These are phyloP conservation scores for Acanthosoma haemorrhoidale DNA, from an alignment of 2,888 invertebrate species.

Conservation along the genomic window DNA sequence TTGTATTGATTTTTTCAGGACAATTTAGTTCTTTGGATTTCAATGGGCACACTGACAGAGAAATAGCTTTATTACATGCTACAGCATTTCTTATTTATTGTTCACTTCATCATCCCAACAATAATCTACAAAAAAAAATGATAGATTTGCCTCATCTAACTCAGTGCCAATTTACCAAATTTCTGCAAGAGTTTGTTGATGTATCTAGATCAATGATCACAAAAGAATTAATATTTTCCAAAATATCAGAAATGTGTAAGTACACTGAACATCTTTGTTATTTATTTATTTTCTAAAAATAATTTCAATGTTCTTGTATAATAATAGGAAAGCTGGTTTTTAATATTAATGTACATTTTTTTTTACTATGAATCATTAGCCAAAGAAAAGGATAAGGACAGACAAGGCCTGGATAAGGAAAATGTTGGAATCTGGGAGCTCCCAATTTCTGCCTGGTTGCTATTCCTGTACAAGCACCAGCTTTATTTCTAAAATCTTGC, in stretches of 20 bases:
- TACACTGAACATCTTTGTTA: too few species aligned
- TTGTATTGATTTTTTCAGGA: not conserved
- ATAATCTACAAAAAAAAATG: conserved; percentile 24
- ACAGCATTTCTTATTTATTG: conserved; percentile 27
- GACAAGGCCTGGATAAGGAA: too few species aligned
- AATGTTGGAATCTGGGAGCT: too few species aligned
- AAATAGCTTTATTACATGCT: conserved; percentile 10
- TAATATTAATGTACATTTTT: too few species aligned
- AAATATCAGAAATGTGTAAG: conserved; percentile 30
- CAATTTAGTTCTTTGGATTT: conserved; percentile 9
- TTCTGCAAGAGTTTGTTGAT: conserved; percentile 29
- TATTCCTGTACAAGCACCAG: too few species aligned
- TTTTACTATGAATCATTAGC: too few species aligned
- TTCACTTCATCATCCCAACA: conserved; percentile 26
- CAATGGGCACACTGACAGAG: not conserved
- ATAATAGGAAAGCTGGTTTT: too few species aligned
- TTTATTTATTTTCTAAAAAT: too few species aligned
- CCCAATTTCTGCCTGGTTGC: too few species aligned
- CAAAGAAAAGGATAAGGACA: too few species aligned
- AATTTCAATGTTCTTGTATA: too few species aligned
- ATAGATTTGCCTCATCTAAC: conserved; percentile 17
- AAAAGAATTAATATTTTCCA: conserved; percentile 20
- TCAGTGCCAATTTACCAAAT: conserved; percentile 13
- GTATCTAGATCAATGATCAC: conserved; percentile 3
- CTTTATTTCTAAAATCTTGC: too few species aligned